phyloP scores from a whole-genome alignment of 35 echinoderm and acorn worm genomes.

The Stichopus chloronotus region DNA sequence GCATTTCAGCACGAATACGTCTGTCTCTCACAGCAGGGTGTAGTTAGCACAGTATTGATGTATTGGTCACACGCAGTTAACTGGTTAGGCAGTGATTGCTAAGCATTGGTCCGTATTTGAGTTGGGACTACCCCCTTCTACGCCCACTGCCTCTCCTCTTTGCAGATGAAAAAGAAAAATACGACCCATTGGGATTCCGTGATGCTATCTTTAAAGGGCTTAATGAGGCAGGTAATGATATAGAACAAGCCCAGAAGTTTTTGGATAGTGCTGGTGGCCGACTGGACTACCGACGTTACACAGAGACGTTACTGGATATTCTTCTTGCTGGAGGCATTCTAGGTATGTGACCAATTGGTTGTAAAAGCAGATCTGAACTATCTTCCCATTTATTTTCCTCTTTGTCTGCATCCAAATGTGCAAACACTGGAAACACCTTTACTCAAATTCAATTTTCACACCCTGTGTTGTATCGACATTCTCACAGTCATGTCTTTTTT shows the following conservation, averaged over 20 bases:
- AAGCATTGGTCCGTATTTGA: no score
- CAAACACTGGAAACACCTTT: no score
- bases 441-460: no score
- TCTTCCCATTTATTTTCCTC: not conserved
- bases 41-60: no score
- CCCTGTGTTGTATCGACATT: no score
- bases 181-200: slow-evolving; percentile 97
- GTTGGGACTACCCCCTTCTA: no score
- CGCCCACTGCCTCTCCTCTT: not conserved
- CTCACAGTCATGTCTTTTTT: no score
- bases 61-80: no score
- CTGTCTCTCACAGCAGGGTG: no score
- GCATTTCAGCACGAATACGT: no score
- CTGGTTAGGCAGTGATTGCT: no score
- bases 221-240: slow-evolving; percentile 77
- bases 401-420: no score
- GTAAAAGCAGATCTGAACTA: not conserved
- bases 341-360: slow-evolving; percentile 59
- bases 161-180: slow-evolving; percentile 99
- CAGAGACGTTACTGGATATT: slow-evolving; percentile 93
- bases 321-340: slow-evolving; percentile 94
- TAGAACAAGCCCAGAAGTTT: slow-evolving; percentile 93
- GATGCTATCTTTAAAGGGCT: slow-evolving; percentile 92
- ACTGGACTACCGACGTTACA: slow-evolving; percentile 91
- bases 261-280: slow-evolving; percentile 75